Conservation (phyloP, 1,140 invertebrate genomes). For the Whitmania pigra region DNA sequence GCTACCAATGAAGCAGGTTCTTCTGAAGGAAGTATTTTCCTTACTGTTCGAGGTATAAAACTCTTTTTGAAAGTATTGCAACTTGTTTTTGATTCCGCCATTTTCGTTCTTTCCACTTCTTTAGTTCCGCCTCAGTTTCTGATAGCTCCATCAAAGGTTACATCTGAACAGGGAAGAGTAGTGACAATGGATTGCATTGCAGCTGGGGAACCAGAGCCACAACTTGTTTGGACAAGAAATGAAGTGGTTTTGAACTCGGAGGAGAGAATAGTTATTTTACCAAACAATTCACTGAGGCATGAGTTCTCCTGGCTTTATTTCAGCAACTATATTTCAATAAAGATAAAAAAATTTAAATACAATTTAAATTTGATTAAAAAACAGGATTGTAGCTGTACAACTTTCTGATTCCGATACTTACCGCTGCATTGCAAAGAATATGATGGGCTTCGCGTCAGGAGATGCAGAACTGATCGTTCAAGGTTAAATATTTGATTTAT, state of each 20-base stretch:
- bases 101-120: conserved; percentile 1
- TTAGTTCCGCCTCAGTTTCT: conserved; percentile 38
- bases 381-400: conserved; percentile 40
- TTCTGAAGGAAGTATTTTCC: conserved; percentile 35
- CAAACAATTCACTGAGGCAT: conserved; percentile 41
- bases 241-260: conserved; percentile 28
- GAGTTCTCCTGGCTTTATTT: conserved; percentile 2
- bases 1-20: conserved; percentile 41
- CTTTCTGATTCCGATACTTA: conserved; percentile 43
- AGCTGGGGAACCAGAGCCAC: conserved; percentile 42
- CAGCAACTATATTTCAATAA: not conserved
- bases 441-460: conserved; percentile 33
- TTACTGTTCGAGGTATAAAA: conserved; percentile 35
- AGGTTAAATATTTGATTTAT: conserved; percentile 29
- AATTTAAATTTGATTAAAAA: conserved; percentile 4
- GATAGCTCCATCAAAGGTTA: conserved; percentile 35
- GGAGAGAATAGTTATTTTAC: conserved; percentile 36
- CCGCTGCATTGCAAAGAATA: conserved; percentile 45
- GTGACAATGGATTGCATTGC: conserved; percentile 42
- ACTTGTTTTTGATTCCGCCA: not conserved
- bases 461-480: conserved; percentile 37
- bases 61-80: not conserved
- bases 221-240: conserved; percentile 42
- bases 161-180: conserved; percentile 34
- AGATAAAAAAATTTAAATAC: not conserved